These are phyloP conservation scores for Cydia splendana DNA, from an alignment of 1,140 invertebrate species.

Conservation along the genomic window DNA sequence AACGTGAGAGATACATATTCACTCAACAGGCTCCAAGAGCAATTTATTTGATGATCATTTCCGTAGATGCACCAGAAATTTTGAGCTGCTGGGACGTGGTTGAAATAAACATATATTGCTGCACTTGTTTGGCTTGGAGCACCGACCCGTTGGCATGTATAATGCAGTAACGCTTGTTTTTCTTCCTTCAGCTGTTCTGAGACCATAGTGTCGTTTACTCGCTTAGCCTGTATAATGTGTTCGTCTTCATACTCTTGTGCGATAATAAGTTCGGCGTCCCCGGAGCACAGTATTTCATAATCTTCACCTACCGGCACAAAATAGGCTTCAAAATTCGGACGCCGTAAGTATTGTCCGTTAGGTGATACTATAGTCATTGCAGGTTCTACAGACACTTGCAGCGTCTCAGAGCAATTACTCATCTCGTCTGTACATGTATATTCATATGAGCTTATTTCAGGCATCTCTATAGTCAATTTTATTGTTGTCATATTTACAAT, in stretches of 20 bases:
- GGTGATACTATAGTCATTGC: not conserved
- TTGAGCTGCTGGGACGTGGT: not conserved
- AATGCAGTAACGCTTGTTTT: not conserved
- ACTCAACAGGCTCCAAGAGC: not conserved
- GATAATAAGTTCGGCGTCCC: not conserved
- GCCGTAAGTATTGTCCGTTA: not conserved
- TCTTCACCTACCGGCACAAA: constrained; percentile 1
- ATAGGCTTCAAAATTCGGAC: not conserved
- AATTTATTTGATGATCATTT: not conserved
- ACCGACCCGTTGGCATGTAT: not conserved
- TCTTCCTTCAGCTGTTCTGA: not conserved
- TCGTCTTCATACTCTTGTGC: not conserved
- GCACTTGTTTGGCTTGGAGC: not conserved
- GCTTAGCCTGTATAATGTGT: not conserved
- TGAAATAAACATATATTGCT: not conserved
- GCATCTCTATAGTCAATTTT: not conserved
- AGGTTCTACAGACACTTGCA: not conserved
- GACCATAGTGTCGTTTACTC: not conserved
- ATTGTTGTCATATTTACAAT: not conserved
- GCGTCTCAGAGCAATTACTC: not conserved
- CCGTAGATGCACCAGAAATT: not conserved
- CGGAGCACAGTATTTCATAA: not conserved
- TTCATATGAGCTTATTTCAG: not conserved
- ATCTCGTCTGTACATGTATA: not conserved
- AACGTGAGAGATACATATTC: not conserved